These are phyloP conservation scores for Trachymyrmex cornetzi DNA, from an alignment of 1,140 invertebrate genomes.

Conservation along the genomic window DNA sequence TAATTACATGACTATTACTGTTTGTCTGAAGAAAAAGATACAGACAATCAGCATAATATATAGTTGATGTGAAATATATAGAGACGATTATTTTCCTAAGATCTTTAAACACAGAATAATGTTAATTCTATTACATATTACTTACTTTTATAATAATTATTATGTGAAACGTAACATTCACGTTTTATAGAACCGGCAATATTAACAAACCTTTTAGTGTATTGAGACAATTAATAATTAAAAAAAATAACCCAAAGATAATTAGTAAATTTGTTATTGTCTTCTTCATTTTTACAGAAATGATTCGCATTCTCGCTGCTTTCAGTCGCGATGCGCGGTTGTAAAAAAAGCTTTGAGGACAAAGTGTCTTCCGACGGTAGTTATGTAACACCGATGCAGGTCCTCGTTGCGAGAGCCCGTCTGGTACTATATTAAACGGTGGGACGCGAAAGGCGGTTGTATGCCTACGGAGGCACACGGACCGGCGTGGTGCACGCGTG, in stretches of 20 bases:
- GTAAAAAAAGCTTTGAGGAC: constrained; percentile 52
- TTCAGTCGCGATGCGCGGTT: constrained; percentile 17
- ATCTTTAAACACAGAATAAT: neutral
- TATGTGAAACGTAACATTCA: neutral
- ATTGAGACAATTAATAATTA: neutral
- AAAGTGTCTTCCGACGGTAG: constrained; percentile 44
- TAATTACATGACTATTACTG: neutral
- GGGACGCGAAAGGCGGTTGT: constrained; percentile 27
- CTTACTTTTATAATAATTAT: constrained; percentile 1
- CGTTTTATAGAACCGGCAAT: neutral
- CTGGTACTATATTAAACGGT: constrained; percentile 58
- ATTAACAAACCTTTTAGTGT: neutral
- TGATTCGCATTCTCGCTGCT: neutral
- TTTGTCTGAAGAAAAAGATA: neutral
- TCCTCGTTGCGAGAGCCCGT: constrained; percentile 52
- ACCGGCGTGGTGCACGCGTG: constrained; percentile 44
- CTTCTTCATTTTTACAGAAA: neutral
- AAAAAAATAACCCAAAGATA: neutral
- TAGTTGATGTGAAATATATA: neutral
- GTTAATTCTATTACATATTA: neutral
- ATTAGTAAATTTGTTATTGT: neutral
- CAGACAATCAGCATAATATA: neutral
- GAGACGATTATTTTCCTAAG: neutral
- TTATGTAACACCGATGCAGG: constrained; percentile 64
- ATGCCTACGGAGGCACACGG: constrained; percentile 37